These are phyloP conservation scores for Lepetodrilus schrolli DNA, from an alignment of 2,888 invertebrate species.

Conservation along the genomic window DNA sequence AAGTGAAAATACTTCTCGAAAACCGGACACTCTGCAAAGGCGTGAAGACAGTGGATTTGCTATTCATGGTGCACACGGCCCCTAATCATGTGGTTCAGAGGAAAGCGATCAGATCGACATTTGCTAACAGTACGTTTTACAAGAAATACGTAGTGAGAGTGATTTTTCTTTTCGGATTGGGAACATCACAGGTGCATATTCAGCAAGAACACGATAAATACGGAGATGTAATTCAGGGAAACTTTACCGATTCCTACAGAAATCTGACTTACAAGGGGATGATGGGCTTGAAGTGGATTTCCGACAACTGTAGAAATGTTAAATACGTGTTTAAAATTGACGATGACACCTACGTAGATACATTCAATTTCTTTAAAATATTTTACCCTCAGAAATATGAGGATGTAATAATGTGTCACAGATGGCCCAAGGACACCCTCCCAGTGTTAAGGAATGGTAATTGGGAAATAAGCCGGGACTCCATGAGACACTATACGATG, in stretches of 20 bases:
- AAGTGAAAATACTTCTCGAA: neutral
- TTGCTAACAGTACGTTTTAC: neutral
- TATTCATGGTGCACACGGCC: neutral
- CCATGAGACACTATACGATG: neutral
- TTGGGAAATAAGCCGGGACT: neutral
- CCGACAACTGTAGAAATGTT: neutral
- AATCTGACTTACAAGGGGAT: conserved; percentile 9
- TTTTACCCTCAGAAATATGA: neutral
- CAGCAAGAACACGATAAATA: neutral
- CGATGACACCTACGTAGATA: conserved; percentile 14
- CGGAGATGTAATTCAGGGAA: conserved; percentile 7
- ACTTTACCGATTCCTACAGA: conserved; percentile 1
- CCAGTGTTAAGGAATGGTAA: neutral
- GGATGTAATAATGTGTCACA: neutral
- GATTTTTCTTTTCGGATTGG: neutral
- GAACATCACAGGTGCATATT: neutral
- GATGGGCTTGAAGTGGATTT: conserved; percentile 14
- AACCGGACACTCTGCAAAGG: neutral
- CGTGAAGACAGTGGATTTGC: neutral
- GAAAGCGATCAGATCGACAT: neutral
- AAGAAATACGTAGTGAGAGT: neutral
- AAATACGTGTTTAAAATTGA: neutral
- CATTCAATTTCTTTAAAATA: neutral
- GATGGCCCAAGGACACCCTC: neutral
- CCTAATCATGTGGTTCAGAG: neutral